A percentile compares a stretch with the other conserved stretches of the same genome.
phyloP scores from a whole-genome alignment of 1,140 invertebrate genomes.

The Pantala flavescens region DNA sequence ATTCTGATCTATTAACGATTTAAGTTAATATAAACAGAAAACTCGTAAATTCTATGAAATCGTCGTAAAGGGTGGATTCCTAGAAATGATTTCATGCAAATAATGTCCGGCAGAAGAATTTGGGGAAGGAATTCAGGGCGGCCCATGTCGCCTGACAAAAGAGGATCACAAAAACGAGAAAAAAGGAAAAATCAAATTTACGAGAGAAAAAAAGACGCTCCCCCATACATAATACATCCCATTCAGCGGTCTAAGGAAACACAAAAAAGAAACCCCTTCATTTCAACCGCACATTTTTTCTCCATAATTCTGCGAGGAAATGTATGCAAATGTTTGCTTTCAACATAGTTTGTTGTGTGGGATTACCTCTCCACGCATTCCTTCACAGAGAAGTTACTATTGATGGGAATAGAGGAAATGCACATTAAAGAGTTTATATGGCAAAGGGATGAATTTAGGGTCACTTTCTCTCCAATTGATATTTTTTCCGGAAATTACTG shows the following conservation, averaged over 20 bases:
- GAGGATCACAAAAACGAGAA: not conserved
- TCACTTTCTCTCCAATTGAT: not conserved
- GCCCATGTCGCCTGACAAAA: constrained; percentile 7
- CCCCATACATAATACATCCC: not conserved
- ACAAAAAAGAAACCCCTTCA: not conserved
- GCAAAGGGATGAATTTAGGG: not conserved
- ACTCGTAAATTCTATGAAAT: too few relatives aligned
- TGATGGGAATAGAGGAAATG: not conserved
- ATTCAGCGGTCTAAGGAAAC: not conserved
- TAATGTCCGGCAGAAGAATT: too few relatives aligned
- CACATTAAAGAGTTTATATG: not conserved
- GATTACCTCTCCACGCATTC: not conserved
- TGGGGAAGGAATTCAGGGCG: not conserved
- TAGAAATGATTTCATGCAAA: too few relatives aligned
- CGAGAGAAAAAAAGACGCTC: not conserved
- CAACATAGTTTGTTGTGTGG: not conserved
- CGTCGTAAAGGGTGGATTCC: too few relatives aligned
- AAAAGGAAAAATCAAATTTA: not conserved
- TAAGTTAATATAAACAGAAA: too few relatives aligned
- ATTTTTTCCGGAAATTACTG: too few relatives aligned
- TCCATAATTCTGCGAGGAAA: not conserved
- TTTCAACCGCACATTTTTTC: not conserved
- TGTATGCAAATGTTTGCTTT: constrained; percentile 5
- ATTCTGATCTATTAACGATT: too few relatives aligned
- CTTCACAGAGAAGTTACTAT: not conserved